Percentiles rank a stretch among this genome's conserved stretches.
Conservation (phyloP, 2,888 invertebrate species). For the Hypolimnas misippus region DNA sequence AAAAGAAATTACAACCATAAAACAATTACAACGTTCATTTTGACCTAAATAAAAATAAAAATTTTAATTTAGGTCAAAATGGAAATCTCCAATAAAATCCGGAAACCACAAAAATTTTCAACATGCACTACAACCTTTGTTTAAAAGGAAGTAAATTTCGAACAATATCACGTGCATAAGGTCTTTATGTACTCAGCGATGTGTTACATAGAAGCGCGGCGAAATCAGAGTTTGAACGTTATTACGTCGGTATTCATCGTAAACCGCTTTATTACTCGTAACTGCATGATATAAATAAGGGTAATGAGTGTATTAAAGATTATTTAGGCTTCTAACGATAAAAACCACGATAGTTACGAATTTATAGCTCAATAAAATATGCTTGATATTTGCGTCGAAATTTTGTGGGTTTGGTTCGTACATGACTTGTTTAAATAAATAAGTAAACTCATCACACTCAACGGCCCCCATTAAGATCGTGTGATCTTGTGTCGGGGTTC, state of each 20-base stretch:
- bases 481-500: no score
- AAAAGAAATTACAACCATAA: no score
- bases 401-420: neutral
- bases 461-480: no score
- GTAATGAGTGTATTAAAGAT: slow-evolving; percentile 22
- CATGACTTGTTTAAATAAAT: no score
- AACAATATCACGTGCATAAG: neutral
- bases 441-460: no score
- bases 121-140: no score
- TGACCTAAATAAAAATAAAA: no score
- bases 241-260: slow-evolving; percentile 12
- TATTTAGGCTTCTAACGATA: slow-evolving; percentile 20
- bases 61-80: no score
- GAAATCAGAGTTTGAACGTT: neutral
- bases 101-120: no score
- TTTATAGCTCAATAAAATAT: slow-evolving; percentile 23
- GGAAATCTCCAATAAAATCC: no score
- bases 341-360: slow-evolving; percentile 16
- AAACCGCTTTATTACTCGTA: slow-evolving; percentile 25
- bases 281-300: slow-evolving; percentile 24
- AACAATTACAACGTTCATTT: no score
- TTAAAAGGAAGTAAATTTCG: neutral
- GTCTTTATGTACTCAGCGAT: neutral
- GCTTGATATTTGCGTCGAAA: neutral
- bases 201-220: neutral